Evolutionary conservation across 2,888 invertebrate genomes (phyloP).

Genomic region (Silvanus unidentatus): DNA sequence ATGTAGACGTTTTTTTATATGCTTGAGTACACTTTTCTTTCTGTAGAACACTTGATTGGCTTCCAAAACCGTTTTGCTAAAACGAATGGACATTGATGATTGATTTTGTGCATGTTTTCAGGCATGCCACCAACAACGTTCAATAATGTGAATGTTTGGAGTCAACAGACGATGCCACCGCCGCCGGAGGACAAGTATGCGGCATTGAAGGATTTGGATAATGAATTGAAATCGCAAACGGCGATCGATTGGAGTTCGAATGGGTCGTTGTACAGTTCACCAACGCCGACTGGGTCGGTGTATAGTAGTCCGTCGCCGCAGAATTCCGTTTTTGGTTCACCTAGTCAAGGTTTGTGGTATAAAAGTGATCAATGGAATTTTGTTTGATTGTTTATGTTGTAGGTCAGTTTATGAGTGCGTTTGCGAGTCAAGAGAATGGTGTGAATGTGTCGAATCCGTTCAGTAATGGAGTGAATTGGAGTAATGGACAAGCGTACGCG

Average conservation of each 20-base stretch:
- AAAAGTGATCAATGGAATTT: neutral
- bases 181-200: slow-evolving; percentile 84
- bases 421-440: slow-evolving; percentile 30
- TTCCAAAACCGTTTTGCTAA: no score
- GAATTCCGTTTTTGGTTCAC: slow-evolving; percentile 43
- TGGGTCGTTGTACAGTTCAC: slow-evolving; percentile 42
- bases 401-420: slow-evolving; percentile 42
- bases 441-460: slow-evolving; percentile 32
- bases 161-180: slow-evolving; percentile 13
- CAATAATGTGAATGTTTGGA: slow-evolving; percentile 22
- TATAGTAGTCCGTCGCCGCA: slow-evolving; percentile 44
- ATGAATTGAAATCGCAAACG: slow-evolving; percentile 57
- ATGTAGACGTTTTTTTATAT: no score
- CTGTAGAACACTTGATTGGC: no score
- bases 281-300: slow-evolving; percentile 40
- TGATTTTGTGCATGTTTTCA: slow-evolving; percentile 13
- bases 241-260: slow-evolving; percentile 40
- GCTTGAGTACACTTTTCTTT: no score
- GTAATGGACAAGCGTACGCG: slow-evolving; percentile 22
- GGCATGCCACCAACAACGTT: slow-evolving; percentile 34
- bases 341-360: slow-evolving; percentile 41
- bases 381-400: slow-evolving; percentile 7
- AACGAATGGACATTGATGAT: neutral
- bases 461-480: slow-evolving; percentile 15
- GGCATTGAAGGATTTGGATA: slow-evolving; percentile 88